Percentiles rank a stretch among this genome's conserved stretches.
Conservation (phyloP, 2,113 vertebrate genomes). For the Piliocolobus tephrosceles region DNA sequence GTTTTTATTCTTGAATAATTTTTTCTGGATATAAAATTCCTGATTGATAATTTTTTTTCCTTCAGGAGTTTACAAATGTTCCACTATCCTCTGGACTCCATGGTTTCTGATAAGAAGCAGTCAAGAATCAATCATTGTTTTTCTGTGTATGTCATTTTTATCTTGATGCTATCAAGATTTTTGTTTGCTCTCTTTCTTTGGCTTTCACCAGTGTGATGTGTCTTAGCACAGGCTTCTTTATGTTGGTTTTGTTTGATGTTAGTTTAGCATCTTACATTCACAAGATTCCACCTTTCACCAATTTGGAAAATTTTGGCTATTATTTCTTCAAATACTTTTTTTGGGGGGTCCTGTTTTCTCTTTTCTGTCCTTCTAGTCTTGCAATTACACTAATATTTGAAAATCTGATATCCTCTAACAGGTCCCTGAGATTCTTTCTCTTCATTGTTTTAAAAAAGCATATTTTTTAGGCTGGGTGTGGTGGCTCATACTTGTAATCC, state of each 20-base stretch:
- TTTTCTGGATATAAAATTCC: not conserved
- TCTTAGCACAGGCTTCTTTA: not conserved
- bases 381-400: not conserved
- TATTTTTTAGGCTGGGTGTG: no score
- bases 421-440: not conserved
- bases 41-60: not conserved
- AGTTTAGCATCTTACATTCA: not conserved
- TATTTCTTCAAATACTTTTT: not conserved
- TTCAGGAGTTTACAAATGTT: not conserved
- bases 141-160: not conserved
- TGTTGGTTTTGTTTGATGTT: not conserved
- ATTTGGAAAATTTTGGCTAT: not conserved
- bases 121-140: not conserved
- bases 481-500: no score
- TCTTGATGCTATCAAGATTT: not conserved
- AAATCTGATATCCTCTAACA: not conserved
- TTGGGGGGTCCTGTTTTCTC: not conserved
- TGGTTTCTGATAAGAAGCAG: not conserved
- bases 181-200: not conserved
- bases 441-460: not conserved
- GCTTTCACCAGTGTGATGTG: not conserved
- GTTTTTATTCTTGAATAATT: not conserved
- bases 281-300: not conserved
- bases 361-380: not conserved
- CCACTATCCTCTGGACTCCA: not conserved